Base-by-base conservation (phyloP, 2,888 invertebrate species). In the Megalurothrips usitatus region DNA sequence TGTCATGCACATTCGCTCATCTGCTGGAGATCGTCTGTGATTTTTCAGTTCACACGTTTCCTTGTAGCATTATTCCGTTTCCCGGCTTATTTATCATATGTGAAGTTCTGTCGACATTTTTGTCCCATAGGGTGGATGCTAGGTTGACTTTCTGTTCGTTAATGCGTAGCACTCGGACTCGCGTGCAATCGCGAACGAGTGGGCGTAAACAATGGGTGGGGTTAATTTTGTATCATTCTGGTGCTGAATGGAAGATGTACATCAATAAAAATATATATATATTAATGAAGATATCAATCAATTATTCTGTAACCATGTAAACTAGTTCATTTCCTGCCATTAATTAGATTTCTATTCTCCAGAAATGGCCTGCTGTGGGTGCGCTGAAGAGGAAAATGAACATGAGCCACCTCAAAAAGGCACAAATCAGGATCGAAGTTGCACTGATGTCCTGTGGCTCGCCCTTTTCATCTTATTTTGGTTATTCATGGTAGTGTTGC, bases 371-470 rank as follows among this genome's bases (percentile, higher is more conserved):
- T 75, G 68, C 68, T 75, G 68, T 23, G 68, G 68, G 23, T 75
- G 68, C 26, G 68, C 26, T 26, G 68, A 75, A 26, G 68, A 75
- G 0, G 68, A 75, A 75, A 75, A 75, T 26, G 68, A 75, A 26
- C 68, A 23, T 9, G 68, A 75, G 26, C 68, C 68, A 68, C n/a
- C 68, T 12, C 23, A 23, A 26, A 75, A 75, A 26, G 68, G 68
- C 9, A 75, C 68, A 11, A 75, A 26, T 9, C 68, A 75, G 23
- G 23, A 75, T 11, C 68, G 95, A 86, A 91, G 92, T 80, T 96
- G 96, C 86, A 96, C 96, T 6, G 96, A 96, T 88, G 90, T 94
- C 14, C 90, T 94, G 84, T 96, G 94, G 94, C 90, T 96, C 78
- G 89, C 92, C 85, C 88, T 94, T 85, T 96, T 93, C 86, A 90